Percentiles rank a stretch among this genome's conserved stretches.
Conservation (phyloP, 1,140 invertebrate genomes). For the Zaprionus inermis region DNA sequence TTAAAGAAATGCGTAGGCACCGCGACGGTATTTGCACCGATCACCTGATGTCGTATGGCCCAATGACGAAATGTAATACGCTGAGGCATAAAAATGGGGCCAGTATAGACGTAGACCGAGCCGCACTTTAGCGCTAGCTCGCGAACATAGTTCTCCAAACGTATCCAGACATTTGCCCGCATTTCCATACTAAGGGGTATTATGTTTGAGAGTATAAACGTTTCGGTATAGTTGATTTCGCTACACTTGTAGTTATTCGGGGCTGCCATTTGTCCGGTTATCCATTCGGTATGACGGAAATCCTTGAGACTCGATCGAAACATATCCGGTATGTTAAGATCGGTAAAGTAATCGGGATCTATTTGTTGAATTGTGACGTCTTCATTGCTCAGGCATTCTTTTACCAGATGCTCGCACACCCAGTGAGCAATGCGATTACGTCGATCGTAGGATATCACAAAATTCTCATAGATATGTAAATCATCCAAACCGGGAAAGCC, state of each 20-base stretch:
- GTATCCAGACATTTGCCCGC: slow-evolving; percentile 96
- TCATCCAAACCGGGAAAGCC: slow-evolving; percentile 96
- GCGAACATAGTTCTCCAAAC: slow-evolving; percentile 94
- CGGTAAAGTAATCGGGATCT: slow-evolving; percentile 92
- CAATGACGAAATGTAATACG: slow-evolving; percentile 93
- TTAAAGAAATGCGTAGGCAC: slow-evolving; percentile 99
- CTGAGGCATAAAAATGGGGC: slow-evolving; percentile 96
- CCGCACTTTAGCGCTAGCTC: slow-evolving; percentile 89
- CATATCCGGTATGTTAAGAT: slow-evolving; percentile 95
- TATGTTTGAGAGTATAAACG: slow-evolving; percentile 95
- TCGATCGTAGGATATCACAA: slow-evolving; percentile 96
- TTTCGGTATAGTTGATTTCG: slow-evolving; percentile 92
- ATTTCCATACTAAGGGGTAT: slow-evolving; percentile 98
- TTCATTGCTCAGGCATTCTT: slow-evolving; percentile 84
- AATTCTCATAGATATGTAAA: slow-evolving; percentile 94
- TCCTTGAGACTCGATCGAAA: slow-evolving; percentile 89
- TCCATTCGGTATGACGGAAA: slow-evolving; percentile 90
- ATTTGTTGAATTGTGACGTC: slow-evolving; percentile 91
- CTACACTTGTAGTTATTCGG: slow-evolving; percentile 90
- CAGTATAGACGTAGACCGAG: slow-evolving; percentile 98
- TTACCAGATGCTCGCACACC: slow-evolving; percentile 98
- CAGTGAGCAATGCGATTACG: slow-evolving; percentile 95
- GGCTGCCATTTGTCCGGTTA: slow-evolving; percentile 94
- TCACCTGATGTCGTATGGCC: slow-evolving; percentile 97
- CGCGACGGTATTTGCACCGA: slow-evolving; percentile 96